Percentiles rank a stretch among this genome's conserved stretches.
Conservation (phyloP, 1,140 invertebrate genomes). For the Rhopalosiphum padi region DNA sequence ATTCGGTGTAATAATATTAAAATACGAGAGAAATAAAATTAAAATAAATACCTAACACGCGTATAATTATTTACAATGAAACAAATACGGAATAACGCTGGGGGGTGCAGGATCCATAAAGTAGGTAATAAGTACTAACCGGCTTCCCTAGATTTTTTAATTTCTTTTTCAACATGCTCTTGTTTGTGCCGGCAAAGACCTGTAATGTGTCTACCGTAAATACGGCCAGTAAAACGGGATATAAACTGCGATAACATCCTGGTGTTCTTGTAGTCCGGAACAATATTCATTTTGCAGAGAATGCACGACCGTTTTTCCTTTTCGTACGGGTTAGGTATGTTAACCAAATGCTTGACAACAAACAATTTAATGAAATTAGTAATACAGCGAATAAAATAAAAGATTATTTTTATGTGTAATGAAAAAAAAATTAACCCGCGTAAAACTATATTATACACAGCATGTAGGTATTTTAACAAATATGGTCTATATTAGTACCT, state of each 20-base stretch:
- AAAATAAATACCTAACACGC: background rate
- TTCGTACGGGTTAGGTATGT: slow-evolving; percentile 83
- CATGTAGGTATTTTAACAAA: background rate
- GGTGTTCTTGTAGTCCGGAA: slow-evolving; percentile 91
- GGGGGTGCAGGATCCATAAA: background rate
- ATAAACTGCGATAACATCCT: slow-evolving; percentile 93
- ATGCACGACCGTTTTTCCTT: slow-evolving; percentile 79
- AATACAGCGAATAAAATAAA: background rate
- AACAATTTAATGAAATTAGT: background rate
- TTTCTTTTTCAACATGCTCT: slow-evolving; percentile 72
- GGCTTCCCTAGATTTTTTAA: slow-evolving; percentile 74
- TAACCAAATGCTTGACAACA: slow-evolving; percentile 61
- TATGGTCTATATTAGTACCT: slow-evolving; percentile 13
- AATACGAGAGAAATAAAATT: background rate
- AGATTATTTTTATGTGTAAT: background rate
- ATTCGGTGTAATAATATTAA: background rate
- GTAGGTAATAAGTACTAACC: slow-evolving; percentile 63
- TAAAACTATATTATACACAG: background rate
- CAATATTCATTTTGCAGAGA: slow-evolving; percentile 84
- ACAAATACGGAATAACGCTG: background rate
- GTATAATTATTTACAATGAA: background rate
- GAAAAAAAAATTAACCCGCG: background rate
- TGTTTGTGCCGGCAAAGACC: slow-evolving; percentile 83
- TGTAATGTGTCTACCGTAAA: slow-evolving; percentile 92
- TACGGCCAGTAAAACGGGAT: slow-evolving; percentile 87